A percentile compares a stretch with the other conserved stretches of the same genome.
Conservation (phyloP, 2,797 vertebrate genomes). For the Lutjanus argentimaculatus region DNA sequence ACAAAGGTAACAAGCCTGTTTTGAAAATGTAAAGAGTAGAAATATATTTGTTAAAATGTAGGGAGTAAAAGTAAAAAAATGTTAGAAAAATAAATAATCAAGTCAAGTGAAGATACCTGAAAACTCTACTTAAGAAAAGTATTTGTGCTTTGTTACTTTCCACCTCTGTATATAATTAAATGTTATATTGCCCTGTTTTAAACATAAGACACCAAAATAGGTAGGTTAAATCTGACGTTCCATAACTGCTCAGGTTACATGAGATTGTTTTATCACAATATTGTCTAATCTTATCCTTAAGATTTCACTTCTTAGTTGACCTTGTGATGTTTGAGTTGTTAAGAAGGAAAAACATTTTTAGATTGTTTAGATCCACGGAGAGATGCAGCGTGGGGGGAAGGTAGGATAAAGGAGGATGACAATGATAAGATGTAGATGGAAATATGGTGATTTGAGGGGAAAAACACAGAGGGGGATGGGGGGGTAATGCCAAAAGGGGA, state of each 20-base stretch:
- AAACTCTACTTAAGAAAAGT: too few relatives aligned
- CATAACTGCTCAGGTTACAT: not conserved
- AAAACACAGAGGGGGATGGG: constrained; percentile 46
- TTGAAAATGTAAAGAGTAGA: too few relatives aligned
- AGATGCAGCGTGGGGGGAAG: constrained; percentile 55
- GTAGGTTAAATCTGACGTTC: not conserved
- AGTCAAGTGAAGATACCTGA: too few relatives aligned
- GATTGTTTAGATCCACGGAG: constrained; percentile 16
- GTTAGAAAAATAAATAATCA: too few relatives aligned
- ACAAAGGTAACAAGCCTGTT: too few relatives aligned
- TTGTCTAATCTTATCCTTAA: not conserved
- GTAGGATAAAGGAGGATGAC: constrained; percentile 57
- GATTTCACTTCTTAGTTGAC: constrained; percentile 28
- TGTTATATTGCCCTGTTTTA: not conserved
- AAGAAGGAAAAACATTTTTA: constrained; percentile 31
- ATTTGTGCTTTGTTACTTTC: too few relatives aligned
- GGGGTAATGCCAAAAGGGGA: constrained; percentile 78
- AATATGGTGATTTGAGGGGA: constrained; percentile 86
- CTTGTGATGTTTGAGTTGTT: constrained; percentile 32
- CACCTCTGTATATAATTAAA: not conserved
- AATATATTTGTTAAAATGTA: too few relatives aligned
- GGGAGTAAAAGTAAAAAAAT: too few relatives aligned
- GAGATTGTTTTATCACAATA: constrained; percentile 2
- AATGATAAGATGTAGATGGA: constrained; percentile 75
- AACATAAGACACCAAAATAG: not conserved